Percentiles rank a stretch among this genome's conserved stretches.
These are phyloP conservation scores for Myocastor coypus DNA, from an alignment of 2,113 vertebrate species.

Conservation along the genomic window DNA sequence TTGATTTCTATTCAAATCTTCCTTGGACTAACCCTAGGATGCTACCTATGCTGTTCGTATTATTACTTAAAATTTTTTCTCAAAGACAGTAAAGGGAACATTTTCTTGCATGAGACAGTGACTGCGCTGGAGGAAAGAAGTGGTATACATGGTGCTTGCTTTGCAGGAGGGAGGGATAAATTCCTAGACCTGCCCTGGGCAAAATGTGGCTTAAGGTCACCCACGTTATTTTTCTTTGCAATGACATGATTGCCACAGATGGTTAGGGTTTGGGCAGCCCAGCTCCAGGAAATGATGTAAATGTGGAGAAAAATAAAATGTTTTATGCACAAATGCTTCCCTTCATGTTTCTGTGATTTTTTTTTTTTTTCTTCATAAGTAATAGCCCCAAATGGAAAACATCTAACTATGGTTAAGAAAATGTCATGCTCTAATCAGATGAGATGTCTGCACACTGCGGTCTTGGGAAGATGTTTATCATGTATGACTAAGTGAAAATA, in stretches of 20 bases:
- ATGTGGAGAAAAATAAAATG: constrained; percentile 2
- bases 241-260: background rate
- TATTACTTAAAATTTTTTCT: background rate
- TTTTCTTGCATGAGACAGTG: background rate
- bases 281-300: background rate
- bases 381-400: constrained; percentile 20
- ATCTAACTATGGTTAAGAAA: constrained; percentile 36
- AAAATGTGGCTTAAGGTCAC: background rate
- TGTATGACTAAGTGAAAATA: background rate
- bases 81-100: background rate
- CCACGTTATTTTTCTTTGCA: background rate
- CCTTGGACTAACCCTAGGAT: fast-evolving
- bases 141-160: background rate
- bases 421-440: constrained; percentile 3
- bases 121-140: background rate
- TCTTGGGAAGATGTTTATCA: constrained; percentile 9
- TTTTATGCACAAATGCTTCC: background rate
- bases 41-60: background rate
- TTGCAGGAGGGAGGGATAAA: background rate
- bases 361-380: background rate
- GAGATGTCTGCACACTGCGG: constrained; percentile 10
- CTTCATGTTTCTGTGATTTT: background rate
- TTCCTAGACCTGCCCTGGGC: background rate
- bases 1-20: background rate
- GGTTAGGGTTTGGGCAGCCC: background rate